A percentile compares a stretch with the other conserved stretches of the same genome.
Conservation (phyloP, 1,140 invertebrate species). For the Drosophila oshimai region DNA sequence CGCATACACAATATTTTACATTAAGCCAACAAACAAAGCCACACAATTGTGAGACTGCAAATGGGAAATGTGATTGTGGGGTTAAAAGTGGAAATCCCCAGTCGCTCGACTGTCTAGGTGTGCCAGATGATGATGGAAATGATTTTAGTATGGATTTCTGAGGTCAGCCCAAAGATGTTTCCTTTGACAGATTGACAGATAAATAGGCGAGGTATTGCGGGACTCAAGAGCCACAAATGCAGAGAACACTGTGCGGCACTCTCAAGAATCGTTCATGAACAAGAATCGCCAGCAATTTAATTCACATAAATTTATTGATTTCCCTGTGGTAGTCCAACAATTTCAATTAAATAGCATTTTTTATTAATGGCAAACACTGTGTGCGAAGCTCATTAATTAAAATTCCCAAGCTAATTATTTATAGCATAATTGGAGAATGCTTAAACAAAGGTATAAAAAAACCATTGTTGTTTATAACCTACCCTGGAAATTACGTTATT, state of each 20-base stretch:
- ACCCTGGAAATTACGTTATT: too few species aligned
- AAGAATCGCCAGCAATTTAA: conserved; percentile 11
- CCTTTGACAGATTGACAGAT: conserved; percentile 49
- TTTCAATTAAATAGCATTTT: conserved; percentile 45
- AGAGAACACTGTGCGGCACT: not conserved
- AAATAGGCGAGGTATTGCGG: not conserved
- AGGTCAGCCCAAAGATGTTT: conserved; percentile 14
- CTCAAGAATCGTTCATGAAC: not conserved
- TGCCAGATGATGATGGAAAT: conserved; percentile 34
- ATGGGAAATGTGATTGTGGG: not conserved
- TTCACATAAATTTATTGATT: conserved; percentile 7
- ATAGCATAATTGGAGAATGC: conserved; percentile 52
- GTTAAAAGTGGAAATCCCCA: not conserved
- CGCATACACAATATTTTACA: conserved; percentile 76
- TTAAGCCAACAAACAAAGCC: conserved; percentile 71
- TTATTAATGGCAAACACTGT: conserved; percentile 28
- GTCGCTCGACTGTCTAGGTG: conserved; percentile 20
- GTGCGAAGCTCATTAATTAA: conserved; percentile 51
- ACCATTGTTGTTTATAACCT: not conserved
- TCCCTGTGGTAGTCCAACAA: not conserved
- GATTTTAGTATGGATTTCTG: conserved; percentile 37
- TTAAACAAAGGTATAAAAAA: conserved; percentile 31
- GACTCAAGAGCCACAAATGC: not conserved
- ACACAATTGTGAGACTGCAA: conserved; percentile 28
- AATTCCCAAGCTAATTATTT: conserved; percentile 45